phyloP scores from a whole-genome alignment of 1,140 invertebrate genomes.

The Drosophila kepulauana region DNA sequence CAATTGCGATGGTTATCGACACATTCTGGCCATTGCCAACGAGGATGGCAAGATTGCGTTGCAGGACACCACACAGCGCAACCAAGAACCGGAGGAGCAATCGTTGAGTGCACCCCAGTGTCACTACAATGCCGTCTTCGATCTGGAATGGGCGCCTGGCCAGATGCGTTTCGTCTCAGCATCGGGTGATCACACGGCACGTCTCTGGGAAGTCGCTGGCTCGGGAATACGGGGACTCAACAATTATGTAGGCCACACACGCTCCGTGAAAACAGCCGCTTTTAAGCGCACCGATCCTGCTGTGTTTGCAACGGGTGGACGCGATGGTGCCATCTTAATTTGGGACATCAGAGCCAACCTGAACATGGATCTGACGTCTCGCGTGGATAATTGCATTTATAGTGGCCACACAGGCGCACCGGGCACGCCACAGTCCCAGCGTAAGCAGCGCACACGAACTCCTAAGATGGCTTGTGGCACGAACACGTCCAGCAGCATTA shows the following conservation, averaged over 20 bases:
- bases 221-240: conserved; percentile 87
- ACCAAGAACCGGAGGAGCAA: conserved; percentile 77
- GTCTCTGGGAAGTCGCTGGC: conserved; percentile 89
- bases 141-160: conserved; percentile 92
- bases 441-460: conserved; percentile 79
- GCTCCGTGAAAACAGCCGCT: conserved; percentile 92
- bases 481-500: conserved; percentile 88
- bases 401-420: conserved; percentile 87
- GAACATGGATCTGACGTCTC: conserved; percentile 84
- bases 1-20: conserved; percentile 87
- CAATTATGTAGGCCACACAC: conserved; percentile 90
- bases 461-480: conserved; percentile 72
- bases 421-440: conserved; percentile 86
- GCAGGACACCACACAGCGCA: conserved; percentile 81
- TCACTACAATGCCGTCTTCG: conserved; percentile 95
- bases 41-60: conserved; percentile 90
- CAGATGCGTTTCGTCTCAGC: conserved; percentile 92
- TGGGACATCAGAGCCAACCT: conserved; percentile 91
- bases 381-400: conserved; percentile 88
- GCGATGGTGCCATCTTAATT: conserved; percentile 93
- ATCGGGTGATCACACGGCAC: conserved; percentile 93
- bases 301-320: conserved; percentile 93
- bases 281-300: conserved; percentile 89
- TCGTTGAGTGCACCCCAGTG: conserved; percentile 87
- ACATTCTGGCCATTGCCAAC: conserved; percentile 92